Evolutionary conservation across 2,888 invertebrate species (phyloP), one percentile per base, ranked within the genome.

Genomic region (Cheiracanthium punctorium): DNA sequence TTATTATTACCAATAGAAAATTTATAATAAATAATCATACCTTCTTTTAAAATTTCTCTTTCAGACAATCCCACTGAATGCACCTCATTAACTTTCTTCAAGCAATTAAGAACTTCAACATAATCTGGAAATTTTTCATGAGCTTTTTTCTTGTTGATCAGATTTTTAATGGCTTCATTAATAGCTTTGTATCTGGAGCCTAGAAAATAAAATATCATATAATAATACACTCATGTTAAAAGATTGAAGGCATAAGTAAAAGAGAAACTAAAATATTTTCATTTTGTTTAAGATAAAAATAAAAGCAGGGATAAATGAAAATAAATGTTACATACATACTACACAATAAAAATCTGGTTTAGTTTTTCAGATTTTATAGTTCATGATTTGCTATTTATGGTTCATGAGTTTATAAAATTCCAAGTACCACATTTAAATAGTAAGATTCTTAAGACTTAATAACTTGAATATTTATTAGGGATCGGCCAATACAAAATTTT

Each of bases 171-270:
- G 64, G 91, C 91, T 58, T 90, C 90, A 89, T 92, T 92, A 8
- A 93, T 90, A 87, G 91, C 91, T 28, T 93, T 90, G 93, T 94
- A 91, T 93, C 94, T 28, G 92, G 95, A 76, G 91, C 93, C 89
- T 94, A 48, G 2, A 30, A n/a, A n/a, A n/a, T n/a, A 48, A 28
- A 33, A 79, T 72, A 71, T 58, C 10, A 8, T 28, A 29, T 8
- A 58, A n/a, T 58, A 32, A 48, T 52, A 58, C 70, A 52, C 52
- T 32, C 30, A 75, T 64, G 7, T 12, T 32, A 33, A 20, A 10
- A 24, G 12, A 48, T 32, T 70, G 17, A 28, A 30, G 8, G 12
- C 30, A 67, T 10, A 64, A 2, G 12, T 32, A 41, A 70, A 48
- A 0, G 24, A 0, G 4, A 76, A 76, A 14, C n/a, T 24, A 29